Base-by-base conservation (phyloP, 2,888 invertebrate species). In the Antheraea yamamai region DNA sequence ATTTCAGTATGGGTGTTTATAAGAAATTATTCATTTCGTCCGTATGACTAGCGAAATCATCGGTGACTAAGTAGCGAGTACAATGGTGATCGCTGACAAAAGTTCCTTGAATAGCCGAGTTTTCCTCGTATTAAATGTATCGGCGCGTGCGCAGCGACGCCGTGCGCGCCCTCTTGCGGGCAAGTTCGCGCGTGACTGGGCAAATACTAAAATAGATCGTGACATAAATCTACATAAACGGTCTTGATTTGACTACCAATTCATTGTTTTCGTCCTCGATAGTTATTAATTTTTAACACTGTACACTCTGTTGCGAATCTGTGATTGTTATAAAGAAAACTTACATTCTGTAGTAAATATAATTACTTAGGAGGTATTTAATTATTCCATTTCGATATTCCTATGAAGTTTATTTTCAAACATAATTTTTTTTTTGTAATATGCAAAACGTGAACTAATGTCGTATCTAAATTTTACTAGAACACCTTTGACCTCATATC, bases 201-300 rank as follows among this genome's bases (percentile, higher is more conserved):
- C 87, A 84, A 82, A 80, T 87, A 88, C 89, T 79, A 85, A 93
- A 92, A 93, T 93, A 93, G 91, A 91, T 80, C 89, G 89, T 92
- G 93, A 93, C 93, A 93, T 92, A 91, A 92, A 93, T 93, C 90
- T 91, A 89, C 92, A 91, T 93, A 92, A 92, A 92, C 90, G 89
- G 88, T 84, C 85, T 88, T 90, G 91, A 91, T 90, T 91, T 92
- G 84, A 81, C 89, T 87, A 82, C 81, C 79, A 81, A 81, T 78
- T 83, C 85, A 88, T 89, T 89, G 90, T 90, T 85, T 87, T 85
- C 79, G 77, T 66, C 66, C 68, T 66, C 64, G 64, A 64, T 64
- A 26, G 12, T 26, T 26, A 64, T 26, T 26, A 20, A 61, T 64
- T 64, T 64, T 26, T 26, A 64, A 18, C 4, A 14, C 26, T 10